Base-by-base conservation (phyloP, 2,888 invertebrate genomes). In the Pristionchus maxplancki region DNA sequence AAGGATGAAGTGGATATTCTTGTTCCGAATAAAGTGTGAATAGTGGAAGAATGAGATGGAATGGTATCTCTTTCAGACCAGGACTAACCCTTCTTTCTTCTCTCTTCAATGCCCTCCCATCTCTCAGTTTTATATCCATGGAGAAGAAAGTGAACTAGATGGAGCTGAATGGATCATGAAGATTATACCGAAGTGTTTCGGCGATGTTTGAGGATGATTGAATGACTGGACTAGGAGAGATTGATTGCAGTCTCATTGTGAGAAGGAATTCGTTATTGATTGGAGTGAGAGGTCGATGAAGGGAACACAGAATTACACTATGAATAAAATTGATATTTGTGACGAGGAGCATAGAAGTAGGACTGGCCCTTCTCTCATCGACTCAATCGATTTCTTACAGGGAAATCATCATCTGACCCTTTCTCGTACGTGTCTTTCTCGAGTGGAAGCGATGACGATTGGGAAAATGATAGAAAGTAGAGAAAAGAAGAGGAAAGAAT, bases 161-260 rank as follows among this genome's bases (percentile, higher is more conserved):
- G 67, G 67, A 71, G 67, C 67, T 34, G 67, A 71, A 37, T 71
- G 67, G 67, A 37, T 34, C 17, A 34, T 71, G 67, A 71, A 71
- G 67, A 71, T 71, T 34, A 4, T 17, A 37, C 67, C 67, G 11
- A 71, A 31, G 67, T 71, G 67, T 37, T 17, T 37, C 37, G 67
- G 20, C 1, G 17, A 34, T 71, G 31, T 1, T 34, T 20, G 11
- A 11, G 11, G 44, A 44, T 11, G 44, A 6, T 9, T 15, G 67
- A 20, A 37, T 31, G 37, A 37, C 34, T 8, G 31, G 11, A 11
- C 8, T 13, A 9, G n/a, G 28, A 64, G 11, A 31, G 8, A 11
- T 28, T 15, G 15, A 37, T 71, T 71, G 15, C 67, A 71, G 67
- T 37, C 31, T 71, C 37, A 37, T 17, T 71, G 67, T 20, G 37